These are phyloP conservation scores for Trachelus iudaicus DNA, from an alignment of 2,888 invertebrate genomes.

Conservation along the genomic window DNA sequence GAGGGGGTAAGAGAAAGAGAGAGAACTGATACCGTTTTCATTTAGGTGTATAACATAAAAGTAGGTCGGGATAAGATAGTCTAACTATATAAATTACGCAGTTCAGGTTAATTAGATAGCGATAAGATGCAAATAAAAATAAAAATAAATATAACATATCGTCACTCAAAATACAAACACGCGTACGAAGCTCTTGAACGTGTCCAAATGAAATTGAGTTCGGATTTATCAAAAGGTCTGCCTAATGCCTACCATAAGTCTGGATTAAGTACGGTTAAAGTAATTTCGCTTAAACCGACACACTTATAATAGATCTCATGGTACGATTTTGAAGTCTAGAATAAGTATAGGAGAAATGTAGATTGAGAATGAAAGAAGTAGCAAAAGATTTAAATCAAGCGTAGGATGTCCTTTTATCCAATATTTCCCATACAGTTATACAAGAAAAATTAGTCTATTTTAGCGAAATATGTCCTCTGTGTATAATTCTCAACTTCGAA, in stretches of 20 bases:
- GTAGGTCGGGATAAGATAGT: neutral
- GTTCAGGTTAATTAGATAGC: neutral
- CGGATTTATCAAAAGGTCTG: neutral
- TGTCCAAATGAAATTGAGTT: neutral
- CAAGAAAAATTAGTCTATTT: too few relatives aligned
- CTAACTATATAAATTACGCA: neutral
- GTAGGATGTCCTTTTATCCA: too few relatives aligned
- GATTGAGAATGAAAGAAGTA: too few relatives aligned
- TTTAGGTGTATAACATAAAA: neutral
- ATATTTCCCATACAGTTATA: too few relatives aligned
- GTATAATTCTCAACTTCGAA: too few relatives aligned
- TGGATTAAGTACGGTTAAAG: neutral
- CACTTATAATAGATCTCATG: too few relatives aligned
- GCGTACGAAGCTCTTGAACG: neutral
- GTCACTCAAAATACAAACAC: neutral
- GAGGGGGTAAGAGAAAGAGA: neutral
- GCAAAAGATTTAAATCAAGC: too few relatives aligned
- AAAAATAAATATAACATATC: neutral
- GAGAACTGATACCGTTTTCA: neutral
- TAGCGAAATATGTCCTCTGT: too few relatives aligned
- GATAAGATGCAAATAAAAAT: neutral
- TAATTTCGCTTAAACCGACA: neutral
- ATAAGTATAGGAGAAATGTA: too few relatives aligned
- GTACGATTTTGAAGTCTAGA: too few relatives aligned
- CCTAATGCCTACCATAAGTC: neutral